Evolutionary conservation across 2,113 vertebrate species (phyloP).

Genomic region (Platysteira castanea): DNA sequence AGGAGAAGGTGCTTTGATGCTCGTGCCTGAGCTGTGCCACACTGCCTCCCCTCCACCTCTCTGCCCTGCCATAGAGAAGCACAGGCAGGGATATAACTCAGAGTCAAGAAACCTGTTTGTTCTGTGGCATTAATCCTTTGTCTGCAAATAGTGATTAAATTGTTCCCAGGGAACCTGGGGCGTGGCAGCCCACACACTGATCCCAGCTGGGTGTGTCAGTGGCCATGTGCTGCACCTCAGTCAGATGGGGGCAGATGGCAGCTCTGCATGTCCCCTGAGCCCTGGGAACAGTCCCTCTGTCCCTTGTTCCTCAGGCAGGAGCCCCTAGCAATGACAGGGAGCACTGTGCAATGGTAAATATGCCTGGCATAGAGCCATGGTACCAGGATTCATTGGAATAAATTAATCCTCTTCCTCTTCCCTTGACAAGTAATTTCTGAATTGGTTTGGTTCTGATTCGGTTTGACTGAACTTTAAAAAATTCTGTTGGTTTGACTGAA

Average conservation of each 20-base stretch:
- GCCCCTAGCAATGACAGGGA: neutral
- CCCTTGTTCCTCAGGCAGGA: neutral
- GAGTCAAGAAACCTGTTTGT: neutral
- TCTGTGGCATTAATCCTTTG: neutral
- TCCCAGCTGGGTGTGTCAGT: neutral
- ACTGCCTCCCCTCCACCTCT: rapidly evolving
- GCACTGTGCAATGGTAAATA: neutral
- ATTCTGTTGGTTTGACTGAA: neutral
- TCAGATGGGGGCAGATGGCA: neutral
- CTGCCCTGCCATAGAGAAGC: neutral
- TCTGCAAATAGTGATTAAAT: neutral
- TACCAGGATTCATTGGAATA: neutral
- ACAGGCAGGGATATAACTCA: neutral
- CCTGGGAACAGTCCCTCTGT: neutral
- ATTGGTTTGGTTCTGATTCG: too few species aligned
- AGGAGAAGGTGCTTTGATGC: neutral
- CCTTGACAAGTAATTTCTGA: neutral
- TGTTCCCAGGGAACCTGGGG: neutral
- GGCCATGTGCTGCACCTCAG: rapidly evolving
- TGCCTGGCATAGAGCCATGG: neutral
- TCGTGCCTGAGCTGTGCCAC: rapidly evolving
- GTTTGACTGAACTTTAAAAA: neutral
- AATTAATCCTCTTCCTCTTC: neutral
- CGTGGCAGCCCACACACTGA: rapidly evolving
- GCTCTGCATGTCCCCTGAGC: neutral